Percentiles rank a stretch among this genome's conserved stretches.
phyloP scores from a whole-genome alignment of 2,797 vertebrate species.

The Enteromius treurensis region DNA sequence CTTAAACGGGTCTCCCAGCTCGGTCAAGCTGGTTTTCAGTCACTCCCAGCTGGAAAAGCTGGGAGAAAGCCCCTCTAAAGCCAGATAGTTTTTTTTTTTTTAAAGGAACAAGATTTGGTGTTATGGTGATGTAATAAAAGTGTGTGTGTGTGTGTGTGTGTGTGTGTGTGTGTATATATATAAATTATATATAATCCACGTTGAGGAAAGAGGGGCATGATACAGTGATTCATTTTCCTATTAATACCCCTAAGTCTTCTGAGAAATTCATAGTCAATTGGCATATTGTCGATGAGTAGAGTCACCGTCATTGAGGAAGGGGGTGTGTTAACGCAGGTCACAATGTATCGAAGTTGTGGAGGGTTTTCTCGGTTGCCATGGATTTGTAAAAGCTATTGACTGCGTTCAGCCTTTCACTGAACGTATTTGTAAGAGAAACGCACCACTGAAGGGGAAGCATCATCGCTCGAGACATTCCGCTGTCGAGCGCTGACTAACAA shows the following conservation, averaged over 20 bases:
- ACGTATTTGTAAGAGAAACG: constrained; percentile 73
- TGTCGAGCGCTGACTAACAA: constrained; percentile 46
- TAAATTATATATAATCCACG: not conserved
- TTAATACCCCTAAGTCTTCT: constrained; percentile 26
- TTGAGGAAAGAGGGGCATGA: not conserved
- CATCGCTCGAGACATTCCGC: constrained; percentile 53
- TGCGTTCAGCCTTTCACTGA: constrained; percentile 72
- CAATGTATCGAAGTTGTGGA: constrained; percentile 76
- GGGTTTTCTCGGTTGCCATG: constrained; percentile 78
- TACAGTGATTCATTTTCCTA: constrained; percentile 23
- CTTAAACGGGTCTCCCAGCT: not conserved
- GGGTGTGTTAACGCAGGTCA: constrained; percentile 74
- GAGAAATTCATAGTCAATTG: constrained; percentile 55
- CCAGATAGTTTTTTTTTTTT: not conserved
- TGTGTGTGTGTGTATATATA: too few species aligned
- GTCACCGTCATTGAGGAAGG: constrained; percentile 69
- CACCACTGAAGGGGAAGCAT: constrained; percentile 66
- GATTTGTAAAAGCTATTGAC: constrained; percentile 78
- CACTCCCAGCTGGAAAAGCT: not conserved
- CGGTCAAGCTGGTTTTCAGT: not conserved
- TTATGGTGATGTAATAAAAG: not conserved
- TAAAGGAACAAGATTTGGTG: not conserved
- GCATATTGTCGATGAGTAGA: constrained; percentile 64
- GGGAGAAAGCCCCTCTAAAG: not conserved
- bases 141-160: too few species aligned